A percentile compares a stretch with the other conserved stretches of the same genome.
phyloP scores from a whole-genome alignment of 37 sponge, comb jelly and placozoan genomes.

The Crambe crambe region DNA sequence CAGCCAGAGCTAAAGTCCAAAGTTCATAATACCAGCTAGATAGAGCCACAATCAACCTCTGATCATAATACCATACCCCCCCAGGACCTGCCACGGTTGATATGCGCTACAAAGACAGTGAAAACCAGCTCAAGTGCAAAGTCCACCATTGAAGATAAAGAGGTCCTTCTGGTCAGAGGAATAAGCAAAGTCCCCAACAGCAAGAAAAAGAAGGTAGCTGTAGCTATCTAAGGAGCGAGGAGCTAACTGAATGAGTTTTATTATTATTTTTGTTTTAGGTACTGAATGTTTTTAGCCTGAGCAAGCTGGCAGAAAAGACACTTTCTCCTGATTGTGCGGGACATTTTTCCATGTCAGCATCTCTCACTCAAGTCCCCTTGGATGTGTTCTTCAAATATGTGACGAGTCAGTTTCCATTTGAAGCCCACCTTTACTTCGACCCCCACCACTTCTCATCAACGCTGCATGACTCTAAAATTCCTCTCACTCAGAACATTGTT shows the following conservation, averaged over 20 bases:
- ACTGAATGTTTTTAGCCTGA: slow-evolving; percentile 6
- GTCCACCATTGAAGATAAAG: slow-evolving; percentile 21
- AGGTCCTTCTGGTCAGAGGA: slow-evolving; percentile 23
- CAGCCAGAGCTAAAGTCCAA: too few species aligned
- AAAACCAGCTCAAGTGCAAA: neutral
- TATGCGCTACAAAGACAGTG: slow-evolving; percentile 29
- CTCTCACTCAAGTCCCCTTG: neutral
- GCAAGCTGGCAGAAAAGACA: neutral
- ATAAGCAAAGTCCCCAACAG: neutral
- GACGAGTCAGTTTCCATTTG: neutral
- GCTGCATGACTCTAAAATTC: neutral
- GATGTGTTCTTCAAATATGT: neutral
- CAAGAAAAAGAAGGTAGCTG: slow-evolving; percentile 18
- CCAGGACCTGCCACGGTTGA: slow-evolving; percentile 29
- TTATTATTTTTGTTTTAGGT: neutral
- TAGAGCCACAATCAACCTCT: too few species aligned
- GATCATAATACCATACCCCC: too few species aligned
- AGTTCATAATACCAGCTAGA: too few species aligned
- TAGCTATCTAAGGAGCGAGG: too few species aligned
- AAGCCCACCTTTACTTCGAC: slow-evolving; percentile 2
- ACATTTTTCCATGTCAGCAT: slow-evolving; percentile 6
- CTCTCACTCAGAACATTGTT: neutral
- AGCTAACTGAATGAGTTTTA: neutral
- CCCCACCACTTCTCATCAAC: neutral
- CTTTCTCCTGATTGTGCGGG: slow-evolving; percentile 10